Evolutionary conservation across 2,797 vertebrate species (phyloP).

Genomic region (Melanotaenia pygmaea): DNA sequence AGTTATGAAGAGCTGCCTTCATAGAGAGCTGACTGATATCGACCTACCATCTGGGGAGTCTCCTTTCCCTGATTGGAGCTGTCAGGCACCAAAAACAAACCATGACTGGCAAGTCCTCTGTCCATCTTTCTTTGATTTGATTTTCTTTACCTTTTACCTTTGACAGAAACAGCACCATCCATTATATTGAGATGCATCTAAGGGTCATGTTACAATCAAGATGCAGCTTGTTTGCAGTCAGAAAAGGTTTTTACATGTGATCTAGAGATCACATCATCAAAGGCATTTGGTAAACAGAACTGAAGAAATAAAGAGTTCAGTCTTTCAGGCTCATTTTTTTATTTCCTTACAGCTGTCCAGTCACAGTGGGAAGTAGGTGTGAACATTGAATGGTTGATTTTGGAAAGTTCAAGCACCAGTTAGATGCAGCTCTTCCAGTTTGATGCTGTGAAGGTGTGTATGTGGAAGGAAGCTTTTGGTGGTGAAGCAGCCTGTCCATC

Average conservation of each 20-base stretch:
- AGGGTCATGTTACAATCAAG: neutral
- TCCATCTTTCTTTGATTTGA: neutral
- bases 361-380: neutral
- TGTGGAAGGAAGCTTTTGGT: too few relatives aligned
- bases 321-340: neutral
- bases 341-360: neutral
- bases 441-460: neutral
- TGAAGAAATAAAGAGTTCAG: neutral
- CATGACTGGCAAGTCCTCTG: neutral
- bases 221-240: neutral
- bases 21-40: conserved; percentile 35
- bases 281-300: neutral
- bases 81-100: conserved; percentile 32
- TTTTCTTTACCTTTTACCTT: conserved; percentile 3
- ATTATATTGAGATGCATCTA: neutral
- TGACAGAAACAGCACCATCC: neutral
- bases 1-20: conserved; percentile 9
- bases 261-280: neutral
- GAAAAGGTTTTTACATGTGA: conserved; percentile 1
- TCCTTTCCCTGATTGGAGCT: conserved; percentile 17
- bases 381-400: neutral
- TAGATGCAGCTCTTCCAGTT: neutral
- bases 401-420: neutral
- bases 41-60: conserved; percentile 23
- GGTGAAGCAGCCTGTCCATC: neutral